Evolutionary conservation across 2,113 vertebrate species (phyloP).

Genomic region (Pipa parva): DNA sequence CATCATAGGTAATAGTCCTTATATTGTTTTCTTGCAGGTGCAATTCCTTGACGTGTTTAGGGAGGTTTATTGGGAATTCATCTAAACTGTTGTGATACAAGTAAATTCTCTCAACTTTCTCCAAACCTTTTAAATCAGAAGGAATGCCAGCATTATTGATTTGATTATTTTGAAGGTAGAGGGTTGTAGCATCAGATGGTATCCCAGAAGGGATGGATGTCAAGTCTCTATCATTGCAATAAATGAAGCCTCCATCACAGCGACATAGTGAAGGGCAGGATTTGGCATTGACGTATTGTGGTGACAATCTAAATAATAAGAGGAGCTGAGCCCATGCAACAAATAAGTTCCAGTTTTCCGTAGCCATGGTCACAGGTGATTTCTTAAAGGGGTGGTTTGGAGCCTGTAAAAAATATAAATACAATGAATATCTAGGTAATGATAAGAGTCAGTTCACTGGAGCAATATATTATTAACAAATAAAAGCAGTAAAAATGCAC

Average conservation of each 20-base stretch:
- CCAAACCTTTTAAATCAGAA: conserved; percentile 81
- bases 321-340: conserved; percentile 86
- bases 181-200: conserved; percentile 91
- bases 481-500: no score
- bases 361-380: conserved; percentile 84
- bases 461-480: no score
- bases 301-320: conserved; percentile 84
- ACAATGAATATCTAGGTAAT: neutral
- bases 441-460: no score
- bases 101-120: conserved; percentile 93
- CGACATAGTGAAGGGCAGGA: conserved; percentile 89
- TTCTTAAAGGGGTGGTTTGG: neutral
- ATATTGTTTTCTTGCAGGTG: conserved; percentile 98
- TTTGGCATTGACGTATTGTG: conserved; percentile 76
- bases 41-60: conserved; percentile 89
- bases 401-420: conserved; percentile 1
- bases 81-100: conserved; percentile 97
- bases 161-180: conserved; percentile 98
- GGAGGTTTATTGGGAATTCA: conserved; percentile 95
- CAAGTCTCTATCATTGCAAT: conserved; percentile 95
- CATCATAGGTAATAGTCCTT: conserved; percentile 90
- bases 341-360: conserved; percentile 83
- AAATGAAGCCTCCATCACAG: conserved; percentile 95
- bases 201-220: conserved; percentile 93
- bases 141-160: conserved; percentile 97